Percentiles rank a stretch among this genome's conserved stretches.
Evolutionary conservation across 2,888 invertebrate species (phyloP).

Genomic region (Troides helena): DNA sequence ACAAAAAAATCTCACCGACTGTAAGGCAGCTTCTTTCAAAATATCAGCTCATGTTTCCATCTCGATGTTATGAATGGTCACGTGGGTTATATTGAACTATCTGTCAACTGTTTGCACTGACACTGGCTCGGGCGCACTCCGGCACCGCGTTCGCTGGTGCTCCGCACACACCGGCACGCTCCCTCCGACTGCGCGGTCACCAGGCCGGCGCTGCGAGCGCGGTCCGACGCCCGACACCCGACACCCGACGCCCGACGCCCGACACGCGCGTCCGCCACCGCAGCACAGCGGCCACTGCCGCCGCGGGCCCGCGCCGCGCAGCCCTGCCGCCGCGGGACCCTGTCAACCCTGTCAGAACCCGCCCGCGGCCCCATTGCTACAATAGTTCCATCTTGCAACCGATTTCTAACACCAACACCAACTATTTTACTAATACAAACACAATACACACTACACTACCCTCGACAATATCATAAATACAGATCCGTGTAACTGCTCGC

Average conservation of each 20-base stretch:
- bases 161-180: slow-evolving; percentile 35
- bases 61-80: not conserved
- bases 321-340: slow-evolving; percentile 53
- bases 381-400: slow-evolving; percentile 52
- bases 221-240: slow-evolving; percentile 28
- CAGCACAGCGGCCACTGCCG: slow-evolving; percentile 58
- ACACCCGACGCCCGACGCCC: not conserved
- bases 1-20: not conserved
- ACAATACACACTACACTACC: too few relatives aligned
- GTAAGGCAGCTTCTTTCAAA: slow-evolving; percentile 4
- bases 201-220: slow-evolving; percentile 8
- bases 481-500: too few relatives aligned
- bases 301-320: slow-evolving; percentile 57
- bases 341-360: slow-evolving; percentile 51
- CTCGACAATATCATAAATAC: too few relatives aligned
- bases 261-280: slow-evolving; percentile 51
- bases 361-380: slow-evolving; percentile 38
- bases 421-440: not conserved
- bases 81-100: not conserved
- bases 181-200: slow-evolving; percentile 40
- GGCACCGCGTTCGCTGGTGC: slow-evolving; percentile 27
- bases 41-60: slow-evolving; percentile 25
- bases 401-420: slow-evolving; percentile 21
- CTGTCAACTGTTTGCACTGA: slow-evolving; percentile 13
- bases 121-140: not conserved